A percentile compares a stretch with the other conserved stretches of the same genome.
phyloP scores from a whole-genome alignment of 2,888 invertebrate species.

The Dicycla oo region DNA sequence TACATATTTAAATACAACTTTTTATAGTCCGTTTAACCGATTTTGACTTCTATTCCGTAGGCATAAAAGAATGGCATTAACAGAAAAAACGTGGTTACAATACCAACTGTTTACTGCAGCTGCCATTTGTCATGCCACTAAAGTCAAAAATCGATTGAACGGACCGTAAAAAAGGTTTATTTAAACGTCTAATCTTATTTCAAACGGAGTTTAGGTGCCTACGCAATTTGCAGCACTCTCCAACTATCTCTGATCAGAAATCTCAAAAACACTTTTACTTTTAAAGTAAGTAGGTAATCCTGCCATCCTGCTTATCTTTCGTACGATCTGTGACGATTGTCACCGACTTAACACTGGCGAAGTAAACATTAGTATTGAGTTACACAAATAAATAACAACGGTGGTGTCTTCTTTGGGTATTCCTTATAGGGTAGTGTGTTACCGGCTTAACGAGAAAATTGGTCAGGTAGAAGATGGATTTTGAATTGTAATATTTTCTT shows the following conservation, averaged over 20 bases:
- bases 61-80: too few species aligned
- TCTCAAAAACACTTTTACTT: slow-evolving; percentile 58
- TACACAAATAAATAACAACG: slow-evolving; percentile 47
- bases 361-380: slow-evolving; percentile 50
- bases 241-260: slow-evolving; percentile 27
- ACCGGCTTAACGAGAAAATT: not conserved
- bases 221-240: slow-evolving; percentile 7
- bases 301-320: slow-evolving; percentile 29
- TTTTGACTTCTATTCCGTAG: too few species aligned
- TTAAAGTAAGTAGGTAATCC: slow-evolving; percentile 2
- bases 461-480: not conserved
- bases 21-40: too few species aligned
- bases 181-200: too few species aligned
- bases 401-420: not conserved
- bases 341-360: slow-evolving; percentile 49
- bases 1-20: too few species aligned
- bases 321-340: slow-evolving; percentile 48
- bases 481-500: not conserved
- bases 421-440: slow-evolving; percentile 21
- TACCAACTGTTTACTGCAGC: too few species aligned
- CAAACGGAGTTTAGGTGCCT: too few species aligned
- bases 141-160: too few species aligned
- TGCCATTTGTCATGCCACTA: too few species aligned
- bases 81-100: too few species aligned
- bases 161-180: too few species aligned